phyloP scores from a whole-genome alignment of 2,113 vertebrate species.

The Thamnophis sirtalis region DNA sequence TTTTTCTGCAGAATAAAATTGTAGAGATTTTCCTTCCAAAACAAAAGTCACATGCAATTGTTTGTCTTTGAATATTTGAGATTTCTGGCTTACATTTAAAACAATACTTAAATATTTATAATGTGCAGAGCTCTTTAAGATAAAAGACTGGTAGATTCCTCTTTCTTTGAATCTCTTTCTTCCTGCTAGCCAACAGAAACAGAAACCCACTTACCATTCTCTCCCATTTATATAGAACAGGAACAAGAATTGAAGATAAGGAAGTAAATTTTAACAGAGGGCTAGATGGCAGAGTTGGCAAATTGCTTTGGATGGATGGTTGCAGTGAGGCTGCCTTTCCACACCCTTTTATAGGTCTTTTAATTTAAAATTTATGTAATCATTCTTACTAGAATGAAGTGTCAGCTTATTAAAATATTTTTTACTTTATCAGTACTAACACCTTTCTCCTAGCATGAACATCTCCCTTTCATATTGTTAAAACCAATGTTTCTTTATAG shows the following conservation, averaged over 20 bases:
- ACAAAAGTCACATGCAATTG: not conserved
- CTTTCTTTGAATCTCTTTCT: not conserved
- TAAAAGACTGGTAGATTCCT: not conserved
- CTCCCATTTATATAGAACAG: not conserved
- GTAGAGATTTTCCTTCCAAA: not conserved
- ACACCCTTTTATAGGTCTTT: not conserved
- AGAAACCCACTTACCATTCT: not conserved
- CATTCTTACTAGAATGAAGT: not conserved
- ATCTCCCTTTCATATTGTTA: not conserved
- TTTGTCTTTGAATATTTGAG: not conserved
- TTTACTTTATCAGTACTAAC: not conserved
- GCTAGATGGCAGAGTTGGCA: not conserved
- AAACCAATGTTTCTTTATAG: not conserved
- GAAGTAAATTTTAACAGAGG: not conserved
- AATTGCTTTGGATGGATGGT: not conserved
- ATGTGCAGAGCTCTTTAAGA: not conserved
- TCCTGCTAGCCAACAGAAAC: not conserved
- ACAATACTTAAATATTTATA: not conserved
- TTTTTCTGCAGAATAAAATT: not conserved
- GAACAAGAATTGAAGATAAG: not conserved
- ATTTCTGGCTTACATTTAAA: not conserved
- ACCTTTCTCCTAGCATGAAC: not conserved
- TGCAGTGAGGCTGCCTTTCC: not conserved
- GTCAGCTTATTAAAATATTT: not conserved
- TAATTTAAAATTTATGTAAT: not conserved